Conservation (phyloP, 2,113 vertebrate species). For the Clarias magur region DNA sequence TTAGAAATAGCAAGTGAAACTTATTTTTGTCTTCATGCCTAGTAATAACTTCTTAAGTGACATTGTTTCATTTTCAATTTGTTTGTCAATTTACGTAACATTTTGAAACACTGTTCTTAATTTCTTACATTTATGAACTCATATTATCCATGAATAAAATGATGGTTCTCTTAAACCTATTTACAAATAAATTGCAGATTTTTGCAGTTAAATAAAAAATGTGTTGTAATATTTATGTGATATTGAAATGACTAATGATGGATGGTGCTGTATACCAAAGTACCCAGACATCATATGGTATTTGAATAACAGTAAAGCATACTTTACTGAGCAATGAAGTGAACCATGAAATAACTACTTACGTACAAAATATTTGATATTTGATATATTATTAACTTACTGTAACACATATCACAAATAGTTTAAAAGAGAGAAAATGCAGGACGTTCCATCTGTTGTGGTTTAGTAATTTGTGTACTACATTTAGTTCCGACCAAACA, state of each 20-base stretch:
- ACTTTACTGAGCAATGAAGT: neutral
- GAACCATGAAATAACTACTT: neutral
- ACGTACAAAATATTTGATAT: neutral
- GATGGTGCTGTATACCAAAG: neutral
- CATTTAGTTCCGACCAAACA: too few species aligned
- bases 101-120: neutral
- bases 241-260: neutral
- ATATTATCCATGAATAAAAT: neutral
- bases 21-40: neutral
- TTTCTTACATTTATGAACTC: neutral
- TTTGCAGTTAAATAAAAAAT: neutral
- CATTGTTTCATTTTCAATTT: neutral
- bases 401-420: neutral
- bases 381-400: neutral
- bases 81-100: neutral
- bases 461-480: neutral
- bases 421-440: neutral
- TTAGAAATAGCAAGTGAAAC: neutral
- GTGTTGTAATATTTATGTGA: neutral
- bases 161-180: neutral
- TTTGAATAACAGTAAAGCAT: neutral
- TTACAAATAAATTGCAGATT: neutral
- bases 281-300: neutral
- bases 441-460: neutral
- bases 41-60: neutral